These are phyloP conservation scores for Haplochromis vanheusdeni DNA, from an alignment of 2,113 vertebrate genomes.

Conservation along the genomic window DNA sequence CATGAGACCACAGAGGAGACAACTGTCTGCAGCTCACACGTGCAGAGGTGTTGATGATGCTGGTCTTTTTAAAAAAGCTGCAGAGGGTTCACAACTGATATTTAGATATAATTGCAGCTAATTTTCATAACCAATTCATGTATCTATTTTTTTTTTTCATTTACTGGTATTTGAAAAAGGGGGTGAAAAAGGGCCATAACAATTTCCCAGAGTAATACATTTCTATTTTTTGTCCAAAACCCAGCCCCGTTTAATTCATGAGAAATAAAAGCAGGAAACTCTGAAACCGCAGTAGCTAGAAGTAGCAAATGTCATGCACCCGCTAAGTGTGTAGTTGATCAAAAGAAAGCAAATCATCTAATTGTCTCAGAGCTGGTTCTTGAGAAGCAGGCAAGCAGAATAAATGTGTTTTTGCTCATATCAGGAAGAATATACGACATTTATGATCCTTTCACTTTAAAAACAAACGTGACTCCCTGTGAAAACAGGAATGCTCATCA, in stretches of 20 bases:
- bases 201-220: not conserved
- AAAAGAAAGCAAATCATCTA: not conserved
- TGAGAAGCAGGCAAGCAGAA: not conserved
- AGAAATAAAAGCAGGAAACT: not conserved
- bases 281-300: not conserved
- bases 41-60: not conserved
- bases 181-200: not conserved
- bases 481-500: not conserved
- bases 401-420: not conserved
- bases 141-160: accelerated
- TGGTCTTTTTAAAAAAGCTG: not conserved
- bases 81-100: accelerated
- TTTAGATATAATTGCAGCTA: not conserved
- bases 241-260: accelerated
- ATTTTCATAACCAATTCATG: not conserved
- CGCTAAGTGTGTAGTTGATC: not conserved
- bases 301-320: not conserved
- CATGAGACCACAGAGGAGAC: not conserved
- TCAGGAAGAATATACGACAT: accelerated
- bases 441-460: not conserved
- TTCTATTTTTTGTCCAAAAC: accelerated
- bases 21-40: not conserved
- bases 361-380: not conserved
- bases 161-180: not conserved
- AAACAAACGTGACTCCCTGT: not conserved